Conservation (phyloP, 2,888 invertebrate species). For the Oscheius sp. region DNA sequence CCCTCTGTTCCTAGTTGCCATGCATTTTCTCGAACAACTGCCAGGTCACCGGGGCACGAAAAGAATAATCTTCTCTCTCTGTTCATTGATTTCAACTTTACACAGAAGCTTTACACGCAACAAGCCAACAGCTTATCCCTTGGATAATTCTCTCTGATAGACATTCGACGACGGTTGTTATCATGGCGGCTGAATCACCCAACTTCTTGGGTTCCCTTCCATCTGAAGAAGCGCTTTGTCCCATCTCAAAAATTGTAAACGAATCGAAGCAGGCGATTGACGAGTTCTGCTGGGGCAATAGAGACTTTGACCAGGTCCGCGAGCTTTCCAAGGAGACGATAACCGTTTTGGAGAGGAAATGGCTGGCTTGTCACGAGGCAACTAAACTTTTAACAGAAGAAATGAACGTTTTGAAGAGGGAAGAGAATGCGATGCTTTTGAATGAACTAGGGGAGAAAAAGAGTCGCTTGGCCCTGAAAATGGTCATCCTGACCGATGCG, state of each 20-base stretch:
- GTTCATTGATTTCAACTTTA: background rate
- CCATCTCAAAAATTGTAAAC: background rate
- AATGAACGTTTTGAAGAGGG: background rate
- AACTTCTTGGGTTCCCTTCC: no score
- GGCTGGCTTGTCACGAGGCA: background rate
- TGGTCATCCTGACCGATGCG: background rate
- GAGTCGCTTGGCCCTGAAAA: background rate
- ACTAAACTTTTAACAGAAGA: background rate
- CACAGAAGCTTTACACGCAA: no score
- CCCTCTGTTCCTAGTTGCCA: background rate
- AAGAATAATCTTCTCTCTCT: background rate
- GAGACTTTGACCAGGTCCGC: background rate
- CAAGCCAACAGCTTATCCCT: no score
- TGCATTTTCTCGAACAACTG: constrained; percentile 4
- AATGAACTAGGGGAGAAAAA: background rate
- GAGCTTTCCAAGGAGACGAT: background rate
- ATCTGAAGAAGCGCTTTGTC: no score
- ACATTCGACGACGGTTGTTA: no score
- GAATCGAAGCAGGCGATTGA: background rate
- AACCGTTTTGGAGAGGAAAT: background rate
- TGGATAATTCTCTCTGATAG: no score
- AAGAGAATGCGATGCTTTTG: background rate
- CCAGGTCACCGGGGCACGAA: background rate
- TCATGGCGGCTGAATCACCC: no score
- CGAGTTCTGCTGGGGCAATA: background rate